phyloP scores from a whole-genome alignment of 1,140 invertebrate genomes.

The Drosophila kohkoa region DNA sequence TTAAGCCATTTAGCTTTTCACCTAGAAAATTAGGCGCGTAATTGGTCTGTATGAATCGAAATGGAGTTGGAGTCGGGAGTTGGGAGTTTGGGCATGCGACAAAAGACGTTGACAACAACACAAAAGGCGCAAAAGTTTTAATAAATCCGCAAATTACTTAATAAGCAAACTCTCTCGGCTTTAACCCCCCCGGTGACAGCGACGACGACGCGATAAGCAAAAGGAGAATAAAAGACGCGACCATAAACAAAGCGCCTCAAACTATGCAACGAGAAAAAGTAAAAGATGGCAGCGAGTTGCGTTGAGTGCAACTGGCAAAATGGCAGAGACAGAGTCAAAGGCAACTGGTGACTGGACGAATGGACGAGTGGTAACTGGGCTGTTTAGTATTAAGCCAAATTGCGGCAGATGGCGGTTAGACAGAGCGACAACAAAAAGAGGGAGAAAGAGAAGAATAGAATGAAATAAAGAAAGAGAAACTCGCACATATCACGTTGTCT shows the following conservation, averaged over 20 bases:
- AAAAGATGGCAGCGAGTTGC: neutral
- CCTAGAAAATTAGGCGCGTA: conserved; percentile 73
- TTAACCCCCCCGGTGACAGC: conserved; percentile 17
- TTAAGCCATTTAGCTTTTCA: conserved; percentile 43
- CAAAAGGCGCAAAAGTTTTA: conserved; percentile 75
- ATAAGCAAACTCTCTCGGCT: conserved; percentile 56
- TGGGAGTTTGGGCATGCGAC: conserved; percentile 3
- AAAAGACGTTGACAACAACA: conserved; percentile 40
- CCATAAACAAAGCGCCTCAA: conserved; percentile 51
- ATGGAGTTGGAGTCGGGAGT: neutral
- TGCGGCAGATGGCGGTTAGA: conserved; percentile 48
- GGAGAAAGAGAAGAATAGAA: neutral
- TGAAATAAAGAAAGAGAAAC: conserved; percentile 1
- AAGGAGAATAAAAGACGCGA: conserved; percentile 20
- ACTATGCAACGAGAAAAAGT: conserved; percentile 30
- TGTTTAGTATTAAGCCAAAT: conserved; percentile 61
- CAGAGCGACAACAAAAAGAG: conserved; percentile 24
- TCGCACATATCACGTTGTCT: conserved; percentile 51
- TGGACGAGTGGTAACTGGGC: conserved; percentile 20
- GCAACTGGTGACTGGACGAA: neutral
- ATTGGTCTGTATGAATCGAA: conserved; percentile 43
- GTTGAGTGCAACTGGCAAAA: conserved; percentile 16
- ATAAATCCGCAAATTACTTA: conserved; percentile 81
- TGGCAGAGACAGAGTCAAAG: neutral
- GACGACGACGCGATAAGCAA: conserved; percentile 30